Percentiles rank a stretch among this genome's conserved stretches.
Evolutionary conservation across 2,888 invertebrate genomes (phyloP).

Genomic region (Antheraea assamensis): DNA sequence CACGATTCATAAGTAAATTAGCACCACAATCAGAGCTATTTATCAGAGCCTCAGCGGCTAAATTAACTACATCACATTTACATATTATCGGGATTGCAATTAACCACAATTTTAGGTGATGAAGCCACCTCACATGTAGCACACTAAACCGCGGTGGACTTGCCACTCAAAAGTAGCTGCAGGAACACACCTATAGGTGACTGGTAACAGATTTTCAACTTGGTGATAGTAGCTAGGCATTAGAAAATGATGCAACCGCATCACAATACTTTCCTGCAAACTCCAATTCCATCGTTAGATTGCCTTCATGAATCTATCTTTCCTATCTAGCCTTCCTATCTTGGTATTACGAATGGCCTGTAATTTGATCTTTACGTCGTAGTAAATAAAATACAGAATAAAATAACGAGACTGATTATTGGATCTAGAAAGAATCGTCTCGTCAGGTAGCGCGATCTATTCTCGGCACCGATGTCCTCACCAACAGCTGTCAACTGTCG

Average conservation of each 20-base stretch:
- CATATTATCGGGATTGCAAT: no score
- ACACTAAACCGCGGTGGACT: no score
- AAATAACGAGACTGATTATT: not conserved
- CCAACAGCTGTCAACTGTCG: slow-evolving; percentile 18
- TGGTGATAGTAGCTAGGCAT: no score
- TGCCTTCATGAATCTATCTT: no score
- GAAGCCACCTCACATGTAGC: no score
- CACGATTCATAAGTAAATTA: no score
- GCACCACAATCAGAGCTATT: no score
- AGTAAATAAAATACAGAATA: not conserved
- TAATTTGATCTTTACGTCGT: not conserved
- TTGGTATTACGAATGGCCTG: not conserved
- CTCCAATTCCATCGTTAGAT: not conserved
- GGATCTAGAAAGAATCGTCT: not conserved
- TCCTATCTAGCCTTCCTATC: no score
- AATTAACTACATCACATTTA: no score
- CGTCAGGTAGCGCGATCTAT: slow-evolving; percentile 20
- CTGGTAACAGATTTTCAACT: not conserved
- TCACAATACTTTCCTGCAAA: not conserved
- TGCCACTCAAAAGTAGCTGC: not conserved
- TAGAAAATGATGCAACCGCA: not conserved
- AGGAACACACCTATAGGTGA: not conserved
- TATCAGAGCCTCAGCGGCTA: no score
- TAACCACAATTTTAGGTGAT: not conserved
- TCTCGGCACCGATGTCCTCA: slow-evolving; percentile 14